A percentile compares a stretch with the other conserved stretches of the same genome.
Evolutionary conservation across 92 coral and sea anemone species (phyloP).

Genomic region (Zoanthus sociatus): DNA sequence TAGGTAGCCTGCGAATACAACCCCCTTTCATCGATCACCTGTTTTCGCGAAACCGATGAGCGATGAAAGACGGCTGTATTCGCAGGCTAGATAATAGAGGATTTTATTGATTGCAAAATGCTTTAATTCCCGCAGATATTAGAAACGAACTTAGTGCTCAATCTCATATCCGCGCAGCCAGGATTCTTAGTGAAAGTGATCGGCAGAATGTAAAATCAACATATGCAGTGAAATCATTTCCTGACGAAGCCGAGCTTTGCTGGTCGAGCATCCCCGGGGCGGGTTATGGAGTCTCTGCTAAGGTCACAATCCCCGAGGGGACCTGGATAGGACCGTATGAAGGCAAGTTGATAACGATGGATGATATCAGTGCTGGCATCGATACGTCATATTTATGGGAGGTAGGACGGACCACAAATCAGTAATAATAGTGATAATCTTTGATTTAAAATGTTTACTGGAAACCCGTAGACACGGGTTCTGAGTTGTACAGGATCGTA

Average conservation of each 20-base stretch:
- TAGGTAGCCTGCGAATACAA: too few relatives aligned
- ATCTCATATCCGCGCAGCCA: not conserved
- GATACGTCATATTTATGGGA: conserved; percentile 97
- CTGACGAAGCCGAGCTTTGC: conserved; percentile 91
- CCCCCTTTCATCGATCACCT: not conserved
- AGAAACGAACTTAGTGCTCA: not conserved
- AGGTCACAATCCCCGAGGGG: conserved; percentile 85
- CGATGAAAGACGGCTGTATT: not conserved
- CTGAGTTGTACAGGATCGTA: too few relatives aligned
- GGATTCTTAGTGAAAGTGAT: conserved; percentile 8
- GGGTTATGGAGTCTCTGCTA: conserved; percentile 90
- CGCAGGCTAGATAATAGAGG: not conserved
- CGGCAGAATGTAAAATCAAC: conserved; percentile 36
- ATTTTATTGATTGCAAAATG: not conserved
- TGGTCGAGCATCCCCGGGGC: conserved; percentile 90
- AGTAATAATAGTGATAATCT: not conserved
- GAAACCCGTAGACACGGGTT: too few relatives aligned
- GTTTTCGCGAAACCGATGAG: not conserved
- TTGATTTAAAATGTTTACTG: too few relatives aligned
- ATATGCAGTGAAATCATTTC: conserved; percentile 86
- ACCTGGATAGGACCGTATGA: conserved; percentile 99
- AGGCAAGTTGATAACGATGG: conserved; percentile 74
- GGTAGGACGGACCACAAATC: conserved; percentile 50
- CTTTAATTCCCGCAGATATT: not conserved
- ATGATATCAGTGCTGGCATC: conserved; percentile 66